phyloP scores from a whole-genome alignment of 2,797 vertebrate species.

The Rhinella marina region DNA sequence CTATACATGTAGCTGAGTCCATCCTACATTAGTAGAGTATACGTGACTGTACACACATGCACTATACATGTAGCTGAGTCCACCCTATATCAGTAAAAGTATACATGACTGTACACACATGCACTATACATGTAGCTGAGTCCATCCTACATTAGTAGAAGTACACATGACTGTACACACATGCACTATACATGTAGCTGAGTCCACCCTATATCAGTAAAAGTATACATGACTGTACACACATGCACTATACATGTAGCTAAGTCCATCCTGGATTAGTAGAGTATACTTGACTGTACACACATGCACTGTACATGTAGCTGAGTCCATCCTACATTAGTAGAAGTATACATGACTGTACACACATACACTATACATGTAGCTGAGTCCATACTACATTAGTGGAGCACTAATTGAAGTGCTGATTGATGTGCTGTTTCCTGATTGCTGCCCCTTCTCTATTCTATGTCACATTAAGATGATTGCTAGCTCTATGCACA shows the following conservation, averaged over 20 bases:
- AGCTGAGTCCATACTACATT: conserved; percentile 5
- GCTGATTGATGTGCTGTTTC: conserved; percentile 56
- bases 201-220: background rate
- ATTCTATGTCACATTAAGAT: conserved; percentile 59
- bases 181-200: background rate
- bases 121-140: background rate
- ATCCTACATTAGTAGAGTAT: background rate
- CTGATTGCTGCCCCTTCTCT: conserved; percentile 60
- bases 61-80: background rate
- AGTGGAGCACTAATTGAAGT: conserved; percentile 34
- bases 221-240: background rate
- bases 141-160: background rate
- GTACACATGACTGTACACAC: background rate
- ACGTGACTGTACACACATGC: background rate
- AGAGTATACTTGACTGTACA: background rate
- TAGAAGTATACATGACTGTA: background rate
- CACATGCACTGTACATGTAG: conserved; percentile 8
- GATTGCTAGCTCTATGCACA: conserved; percentile 57
- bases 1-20: background rate
- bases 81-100: background rate
- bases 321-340: background rate
- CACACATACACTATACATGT: background rate
- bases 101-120: background rate
- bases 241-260: background rate
- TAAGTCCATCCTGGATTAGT: background rate